phyloP scores from a whole-genome alignment of 2,797 vertebrate genomes.

The Eidolon dupreanum region DNA sequence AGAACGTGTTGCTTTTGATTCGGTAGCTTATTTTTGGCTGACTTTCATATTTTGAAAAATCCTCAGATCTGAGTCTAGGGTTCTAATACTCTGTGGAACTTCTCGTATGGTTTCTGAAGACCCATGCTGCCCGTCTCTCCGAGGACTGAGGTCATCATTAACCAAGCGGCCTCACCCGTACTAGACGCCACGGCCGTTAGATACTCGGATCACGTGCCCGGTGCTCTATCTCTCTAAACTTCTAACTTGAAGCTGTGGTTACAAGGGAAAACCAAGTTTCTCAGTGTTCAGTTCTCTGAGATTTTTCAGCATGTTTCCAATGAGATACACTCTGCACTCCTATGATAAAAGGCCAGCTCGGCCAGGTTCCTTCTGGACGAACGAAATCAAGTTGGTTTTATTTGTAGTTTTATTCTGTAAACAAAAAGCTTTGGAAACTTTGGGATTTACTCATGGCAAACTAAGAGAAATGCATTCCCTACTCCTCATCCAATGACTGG shows the following conservation, averaged over 20 bases:
- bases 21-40: conserved; percentile 77
- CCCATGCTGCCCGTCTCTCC: conserved; percentile 2
- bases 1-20: conserved; percentile 72
- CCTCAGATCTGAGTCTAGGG: conserved; percentile 12
- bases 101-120: conserved; percentile 39
- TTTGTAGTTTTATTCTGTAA: conserved; percentile 50
- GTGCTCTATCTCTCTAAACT: neutral
- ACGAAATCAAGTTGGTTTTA: conserved; percentile 60
- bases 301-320: conserved; percentile 57
- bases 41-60: conserved; percentile 47
- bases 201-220: neutral
- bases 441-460: neutral
- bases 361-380: conserved; percentile 43
- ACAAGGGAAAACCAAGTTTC: conserved; percentile 32
- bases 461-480: conserved; percentile 12
- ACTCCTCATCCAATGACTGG: neutral
- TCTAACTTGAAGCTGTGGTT: conserved; percentile 68
- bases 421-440: conserved; percentile 53
- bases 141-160: conserved; percentile 58
- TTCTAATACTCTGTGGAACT: conserved; percentile 76
- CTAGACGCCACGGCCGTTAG: conserved; percentile 47
- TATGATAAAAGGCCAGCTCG: conserved; percentile 64
- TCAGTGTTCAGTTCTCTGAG: conserved; percentile 50
- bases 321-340: conserved; percentile 56
- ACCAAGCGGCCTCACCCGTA: conserved; percentile 54